A percentile compares a stretch with the other conserved stretches of the same genome.
These are phyloP conservation scores for Bufo bufo DNA, from an alignment of 2,113 vertebrate genomes.

Conservation along the genomic window DNA sequence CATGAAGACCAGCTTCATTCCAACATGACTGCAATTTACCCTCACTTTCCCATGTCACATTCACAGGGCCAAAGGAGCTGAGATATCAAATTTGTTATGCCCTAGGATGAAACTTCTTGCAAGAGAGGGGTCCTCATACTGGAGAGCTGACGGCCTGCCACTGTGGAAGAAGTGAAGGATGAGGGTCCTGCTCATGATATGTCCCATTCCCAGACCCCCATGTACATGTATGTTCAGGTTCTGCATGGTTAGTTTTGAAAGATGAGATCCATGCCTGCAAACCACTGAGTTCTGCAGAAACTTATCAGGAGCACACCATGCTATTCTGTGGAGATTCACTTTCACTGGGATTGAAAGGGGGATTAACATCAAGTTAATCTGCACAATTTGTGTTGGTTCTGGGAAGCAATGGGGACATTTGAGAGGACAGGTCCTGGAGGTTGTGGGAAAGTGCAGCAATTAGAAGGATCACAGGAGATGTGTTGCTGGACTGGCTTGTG, in stretches of 20 bases:
- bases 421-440: background rate
- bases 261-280: no score
- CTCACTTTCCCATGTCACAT: background rate
- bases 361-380: background rate
- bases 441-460: background rate
- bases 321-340: background rate
- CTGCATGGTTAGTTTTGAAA: background rate
- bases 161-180: background rate
- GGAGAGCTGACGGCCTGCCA: background rate
- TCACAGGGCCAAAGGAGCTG: background rate
- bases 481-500: background rate
- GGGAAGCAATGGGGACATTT: background rate
- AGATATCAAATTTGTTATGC: background rate
- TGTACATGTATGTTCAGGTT: background rate
- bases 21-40: background rate
- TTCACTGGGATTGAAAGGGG: background rate
- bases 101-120: background rate
- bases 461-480: background rate
- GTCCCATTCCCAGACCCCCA: background rate
- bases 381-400: background rate
- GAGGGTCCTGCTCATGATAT: background rate
- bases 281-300: background rate
- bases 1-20: background rate
- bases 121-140: background rate
- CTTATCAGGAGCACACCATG: background rate